Evolutionary conservation across 2,113 vertebrate species (phyloP), one percentile per base, ranked within the genome.

Genomic region (Galemys pyrenaicus): DNA sequence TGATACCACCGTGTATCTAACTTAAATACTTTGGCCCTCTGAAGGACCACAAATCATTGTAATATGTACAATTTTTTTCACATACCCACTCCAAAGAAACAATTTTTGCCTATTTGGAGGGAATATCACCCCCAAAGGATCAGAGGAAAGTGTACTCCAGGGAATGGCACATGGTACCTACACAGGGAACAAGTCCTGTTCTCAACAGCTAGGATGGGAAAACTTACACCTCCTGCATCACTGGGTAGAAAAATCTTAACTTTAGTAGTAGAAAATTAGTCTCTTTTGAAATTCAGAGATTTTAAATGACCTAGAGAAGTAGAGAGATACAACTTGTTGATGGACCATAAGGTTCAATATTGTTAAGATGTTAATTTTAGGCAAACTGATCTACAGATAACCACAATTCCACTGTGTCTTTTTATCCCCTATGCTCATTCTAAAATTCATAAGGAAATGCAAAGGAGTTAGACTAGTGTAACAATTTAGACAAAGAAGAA

Each of bases 201-300:
- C 68, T n/a, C 37, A 71, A 6, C 17, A 49, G 39, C 17, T 39
- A 77, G 32, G n/a, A 11, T 49, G 4, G 20, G 64, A 87, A 94
- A 75, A 39, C 49, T 81, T 22, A 3, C 39, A 44, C 65, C 44
- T 80, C 56, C 58, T 65, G 62, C 26, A 68, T 16, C 39, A 65
- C 9, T 73, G 39, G 6, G 26, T 41, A 75, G 54, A n/a, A 92
- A 74, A 82, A 89, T 54, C 56, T 81, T 80, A n/a, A 75, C 9
- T 28, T 92, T 37, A 46, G 44, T 32, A 87, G 41, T 39, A 30
- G 10, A 88, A n/a, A 54, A 75, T 41, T 77, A 71, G 7, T 37
- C n/a, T 71, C 71, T 75, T 81, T 82, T 71, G 46, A 88, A 93
- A 87, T 82, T 71, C 87, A 51, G 49, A 51, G 54, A 56, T 56